Evolutionary conservation across 53 echinoderm and acorn worm genomes (phyloP).

Genomic region (Luidia sarsii): DNA sequence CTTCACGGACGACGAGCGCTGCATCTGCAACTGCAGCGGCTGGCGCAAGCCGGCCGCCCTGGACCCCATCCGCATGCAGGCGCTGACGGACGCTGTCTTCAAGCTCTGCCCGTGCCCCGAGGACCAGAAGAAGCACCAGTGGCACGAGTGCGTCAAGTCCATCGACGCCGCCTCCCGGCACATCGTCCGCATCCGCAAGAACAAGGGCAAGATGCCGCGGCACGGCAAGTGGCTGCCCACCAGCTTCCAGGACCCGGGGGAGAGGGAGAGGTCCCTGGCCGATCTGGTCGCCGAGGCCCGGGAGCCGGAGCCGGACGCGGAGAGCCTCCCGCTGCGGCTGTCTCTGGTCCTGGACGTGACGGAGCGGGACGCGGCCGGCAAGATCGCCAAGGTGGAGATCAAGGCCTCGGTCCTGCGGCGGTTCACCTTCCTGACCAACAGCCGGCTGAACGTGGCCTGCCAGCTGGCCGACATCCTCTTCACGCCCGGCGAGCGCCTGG

Average conservation of each 20-base stretch:
- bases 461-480: slow-evolving; percentile 33
- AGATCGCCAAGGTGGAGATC: slow-evolving; percentile 20
- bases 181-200: slow-evolving; percentile 41
- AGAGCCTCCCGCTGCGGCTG: slow-evolving; percentile 9
- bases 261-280: no score
- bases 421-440: slow-evolving; percentile 29
- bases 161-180: slow-evolving; percentile 45
- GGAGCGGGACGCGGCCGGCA: slow-evolving; percentile 13
- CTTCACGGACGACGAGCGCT: slow-evolving; percentile 40
- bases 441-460: slow-evolving; percentile 19
- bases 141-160: slow-evolving; percentile 52
- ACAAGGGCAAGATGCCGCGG: slow-evolving; percentile 36
- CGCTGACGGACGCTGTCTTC: slow-evolving; percentile 39
- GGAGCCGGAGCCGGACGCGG: background rate
- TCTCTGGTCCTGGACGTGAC: slow-evolving; percentile 1
- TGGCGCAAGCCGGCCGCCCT: slow-evolving; percentile 44
- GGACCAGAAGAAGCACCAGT: slow-evolving; percentile 29
- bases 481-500: slow-evolving; percentile 6
- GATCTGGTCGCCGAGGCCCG: background rate
- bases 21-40: slow-evolving; percentile 46
- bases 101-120: slow-evolving; percentile 30
- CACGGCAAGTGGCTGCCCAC: slow-evolving; percentile 48
- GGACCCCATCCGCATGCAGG: slow-evolving; percentile 56
- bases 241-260: background rate
- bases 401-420: slow-evolving; percentile 2